Base-by-base conservation (phyloP, 2,888 invertebrate species). In the Andrena minutula region DNA sequence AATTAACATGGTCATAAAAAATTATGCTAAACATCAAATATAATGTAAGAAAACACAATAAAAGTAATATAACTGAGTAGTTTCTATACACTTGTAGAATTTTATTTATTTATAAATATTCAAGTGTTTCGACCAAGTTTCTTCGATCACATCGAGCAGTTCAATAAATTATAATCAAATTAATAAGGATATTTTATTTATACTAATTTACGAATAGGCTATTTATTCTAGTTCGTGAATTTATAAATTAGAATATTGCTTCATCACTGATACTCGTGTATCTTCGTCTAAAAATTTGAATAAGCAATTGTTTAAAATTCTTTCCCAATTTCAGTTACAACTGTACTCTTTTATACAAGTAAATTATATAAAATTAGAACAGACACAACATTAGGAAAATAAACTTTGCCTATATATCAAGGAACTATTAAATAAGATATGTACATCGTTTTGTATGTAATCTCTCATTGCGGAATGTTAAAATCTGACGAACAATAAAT, bases 401-500 rank as follows among this genome's bases (percentile, higher is more conserved):
- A 77, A 60, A 53, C 61, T 35, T 10, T 35, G 10, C n/a, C 8
- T 61, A n/a, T 20, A 26, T 56, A 32, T 26, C 10, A 26, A 49
- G 4, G 20, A 58, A 60, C 30, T 32, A 61, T 61, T 32, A 23
- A 41, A 8, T 41, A 35, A 5, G 0, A 63, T 63, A 12, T 28
- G n/a, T 35, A 56, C 23, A 56, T 58, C 56, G 16, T 26, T 47
- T 70, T 12, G 8, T 58, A 47, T 28, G 26, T 41, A 20, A 47
- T n/a, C 20, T 63, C 1, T 56, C 53, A 75, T 26, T 47, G 8
- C 60, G 75, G 75, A 82, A 82, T 85, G 80, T 75, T 41, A 61
- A 78, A 82, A 85, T 76, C 64, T 71, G 2, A 41, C 75, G 71
- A 60, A 63, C 56, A 80, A 82, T 83, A 78, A 70, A 76, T 60